These are phyloP conservation scores for Protonibea diacanthus DNA, from an alignment of 2,797 vertebrate species.

Conservation along the genomic window DNA sequence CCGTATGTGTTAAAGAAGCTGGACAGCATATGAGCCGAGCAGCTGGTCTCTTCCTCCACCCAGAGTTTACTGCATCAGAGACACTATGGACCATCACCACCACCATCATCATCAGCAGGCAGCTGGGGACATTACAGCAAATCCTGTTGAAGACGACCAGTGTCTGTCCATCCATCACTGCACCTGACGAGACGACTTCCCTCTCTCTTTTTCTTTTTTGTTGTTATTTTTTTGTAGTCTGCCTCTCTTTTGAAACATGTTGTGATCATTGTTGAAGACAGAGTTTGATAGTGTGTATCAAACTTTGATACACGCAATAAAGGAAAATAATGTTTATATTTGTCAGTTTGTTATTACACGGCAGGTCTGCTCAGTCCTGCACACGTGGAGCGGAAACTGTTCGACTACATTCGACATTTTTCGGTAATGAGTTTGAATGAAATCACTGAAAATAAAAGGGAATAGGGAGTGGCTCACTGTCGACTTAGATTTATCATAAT, in stretches of 20 bases:
- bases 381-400: neutral
- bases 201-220: slow-evolving; percentile 22
- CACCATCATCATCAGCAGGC: neutral
- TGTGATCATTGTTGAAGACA: slow-evolving; percentile 40
- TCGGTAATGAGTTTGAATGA: neutral
- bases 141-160: slow-evolving; percentile 17
- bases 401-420: neutral
- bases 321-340: slow-evolving; percentile 23
- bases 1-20: slow-evolving; percentile 87
- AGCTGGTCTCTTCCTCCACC: slow-evolving; percentile 30
- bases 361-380: neutral
- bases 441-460: slow-evolving; percentile 23
- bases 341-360: neutral
- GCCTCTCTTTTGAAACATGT: slow-evolving; percentile 21
- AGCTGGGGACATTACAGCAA: slow-evolving; percentile 4
- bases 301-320: slow-evolving; percentile 37
- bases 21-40: slow-evolving; percentile 86
- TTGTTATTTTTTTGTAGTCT: slow-evolving; percentile 28
- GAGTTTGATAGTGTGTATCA: slow-evolving; percentile 1
- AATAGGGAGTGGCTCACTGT: neutral
- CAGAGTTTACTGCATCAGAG: slow-evolving; percentile 45
- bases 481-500: neutral
- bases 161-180: slow-evolving; percentile 42
- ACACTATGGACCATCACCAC: slow-evolving; percentile 17
- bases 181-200: slow-evolving; percentile 25